These are phyloP conservation scores for Scylla paramamosain DNA, from an alignment of 1,140 invertebrate genomes.

Conservation along the genomic window DNA sequence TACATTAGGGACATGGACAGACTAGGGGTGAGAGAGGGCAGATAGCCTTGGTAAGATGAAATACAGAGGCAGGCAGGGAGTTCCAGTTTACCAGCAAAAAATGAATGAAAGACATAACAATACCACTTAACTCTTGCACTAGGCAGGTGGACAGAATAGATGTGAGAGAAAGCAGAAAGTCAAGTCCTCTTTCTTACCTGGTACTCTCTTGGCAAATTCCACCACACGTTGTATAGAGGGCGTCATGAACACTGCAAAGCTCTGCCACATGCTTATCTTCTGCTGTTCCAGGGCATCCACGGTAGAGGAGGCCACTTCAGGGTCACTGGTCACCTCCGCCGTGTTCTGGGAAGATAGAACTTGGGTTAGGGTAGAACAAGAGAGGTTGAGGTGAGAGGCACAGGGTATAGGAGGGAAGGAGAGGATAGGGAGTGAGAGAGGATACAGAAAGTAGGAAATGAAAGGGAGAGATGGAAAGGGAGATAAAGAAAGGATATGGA, in stretches of 20 bases:
- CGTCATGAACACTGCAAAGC: conserved; percentile 81
- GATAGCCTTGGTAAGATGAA: no score
- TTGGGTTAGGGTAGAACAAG: neutral
- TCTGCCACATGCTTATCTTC: conserved; percentile 81
- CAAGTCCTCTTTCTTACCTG: conserved; percentile 83
- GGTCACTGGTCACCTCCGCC: conserved; percentile 77
- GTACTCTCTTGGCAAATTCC: conserved; percentile 95
- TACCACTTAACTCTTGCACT: no score
- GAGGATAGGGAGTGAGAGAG: neutral
- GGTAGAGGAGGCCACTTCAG: conserved; percentile 76
- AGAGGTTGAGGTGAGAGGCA: neutral
- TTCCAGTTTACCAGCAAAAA: no score
- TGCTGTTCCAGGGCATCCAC: conserved; percentile 80
- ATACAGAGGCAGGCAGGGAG: no score
- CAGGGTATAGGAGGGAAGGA: no score
- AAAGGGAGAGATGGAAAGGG: neutral
- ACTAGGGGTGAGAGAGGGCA: no score
- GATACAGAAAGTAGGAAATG: neutral
- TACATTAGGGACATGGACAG: no score
- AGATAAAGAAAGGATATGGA: neutral
- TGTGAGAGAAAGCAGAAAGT: no score
- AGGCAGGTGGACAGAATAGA: no score
- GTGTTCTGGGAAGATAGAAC: conserved; percentile 78
- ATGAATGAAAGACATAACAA: no score
- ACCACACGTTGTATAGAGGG: conserved; percentile 94